Base-by-base conservation (phyloP, 2,888 invertebrate genomes). In the Aleiodes alternator region DNA sequence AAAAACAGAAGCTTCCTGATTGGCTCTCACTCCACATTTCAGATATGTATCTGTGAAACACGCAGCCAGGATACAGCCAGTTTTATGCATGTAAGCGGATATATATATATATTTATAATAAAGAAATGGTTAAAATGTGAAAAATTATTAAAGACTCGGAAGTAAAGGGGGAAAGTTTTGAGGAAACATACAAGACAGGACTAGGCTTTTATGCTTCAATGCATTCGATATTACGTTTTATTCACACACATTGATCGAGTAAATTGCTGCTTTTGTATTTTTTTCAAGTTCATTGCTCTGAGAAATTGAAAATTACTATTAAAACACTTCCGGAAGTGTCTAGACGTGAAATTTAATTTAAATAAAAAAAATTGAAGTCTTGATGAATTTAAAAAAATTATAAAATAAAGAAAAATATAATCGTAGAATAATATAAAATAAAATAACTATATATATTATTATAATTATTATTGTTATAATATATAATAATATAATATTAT, bases 141-240 rank as follows among this genome's bases (percentile, higher is more conserved):
- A 43, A 43, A 43, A 43, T 43, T 73, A 50, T 64, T 8, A 38
- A 34, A 23, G 23, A 43, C 43, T 48, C 14, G 64, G 43, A 43
- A 64, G 64, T 69, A n/a, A 14, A 73, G 50, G 69, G 73, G 59
- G 73, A 73, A 73, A 73, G 73, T 73, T 69, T 73, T 73, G 48
- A 73, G 73, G 48, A 66, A 73, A 66, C 23, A 23, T 23, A 23
- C 29, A 56, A 66, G 48, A 48, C 38, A 64, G 48, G 64, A 64
- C 64, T 23, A 29, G 48, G 43, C 16, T 43, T 64, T 64, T 29
- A 68, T 29, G 55, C 53, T 9, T 56, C 64, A 55, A 73, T 50
- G 73, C 48, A 31, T 38, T 55, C 48, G 43, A 64, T 48, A 48
- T 64, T 64, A 64, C 43, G 64, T 64, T 43, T 64, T 16, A 64